Percentiles rank a stretch among this genome's conserved stretches.
Conservation (phyloP, 2,888 invertebrate species). For the Pterostichus niger region DNA sequence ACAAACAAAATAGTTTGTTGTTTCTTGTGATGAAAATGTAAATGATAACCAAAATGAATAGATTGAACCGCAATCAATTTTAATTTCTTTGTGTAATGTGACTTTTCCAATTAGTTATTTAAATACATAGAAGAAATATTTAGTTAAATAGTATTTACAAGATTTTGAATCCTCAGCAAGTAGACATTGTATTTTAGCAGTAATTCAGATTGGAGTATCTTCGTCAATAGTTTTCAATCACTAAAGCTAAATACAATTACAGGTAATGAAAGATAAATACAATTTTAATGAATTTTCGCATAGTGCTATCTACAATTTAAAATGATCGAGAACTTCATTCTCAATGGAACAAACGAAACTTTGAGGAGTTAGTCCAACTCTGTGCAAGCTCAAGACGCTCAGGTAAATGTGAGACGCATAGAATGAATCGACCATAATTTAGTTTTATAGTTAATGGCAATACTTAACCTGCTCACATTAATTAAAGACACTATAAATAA, state of each 20-base stretch:
- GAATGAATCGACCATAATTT: conserved; percentile 55
- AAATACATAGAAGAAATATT: no score
- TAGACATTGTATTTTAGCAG: no score
- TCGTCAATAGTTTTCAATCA: neutral
- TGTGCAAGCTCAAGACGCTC: neutral
- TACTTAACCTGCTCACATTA: conserved; percentile 65
- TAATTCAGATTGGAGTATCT: neutral
- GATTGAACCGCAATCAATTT: no score
- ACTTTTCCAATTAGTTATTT: no score
- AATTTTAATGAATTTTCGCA: neutral
- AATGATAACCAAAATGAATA: no score
- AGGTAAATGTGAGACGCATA: conserved; percentile 22
- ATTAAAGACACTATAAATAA: conserved; percentile 64
- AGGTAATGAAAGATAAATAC: neutral
- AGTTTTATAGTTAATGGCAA: conserved; percentile 60
- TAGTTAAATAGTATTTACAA: neutral
- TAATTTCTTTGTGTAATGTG: no score
- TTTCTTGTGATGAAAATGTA: no score
- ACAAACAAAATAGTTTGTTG: no score
- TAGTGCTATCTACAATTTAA: neutral
- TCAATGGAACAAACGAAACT: neutral
- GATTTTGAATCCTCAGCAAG: no score
- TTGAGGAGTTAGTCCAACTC: conserved; percentile 10
- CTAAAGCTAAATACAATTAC: neutral
- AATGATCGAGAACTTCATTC: neutral